Conservation (phyloP, 2,113 vertebrate species). For the Dryoscopus gambensis region DNA sequence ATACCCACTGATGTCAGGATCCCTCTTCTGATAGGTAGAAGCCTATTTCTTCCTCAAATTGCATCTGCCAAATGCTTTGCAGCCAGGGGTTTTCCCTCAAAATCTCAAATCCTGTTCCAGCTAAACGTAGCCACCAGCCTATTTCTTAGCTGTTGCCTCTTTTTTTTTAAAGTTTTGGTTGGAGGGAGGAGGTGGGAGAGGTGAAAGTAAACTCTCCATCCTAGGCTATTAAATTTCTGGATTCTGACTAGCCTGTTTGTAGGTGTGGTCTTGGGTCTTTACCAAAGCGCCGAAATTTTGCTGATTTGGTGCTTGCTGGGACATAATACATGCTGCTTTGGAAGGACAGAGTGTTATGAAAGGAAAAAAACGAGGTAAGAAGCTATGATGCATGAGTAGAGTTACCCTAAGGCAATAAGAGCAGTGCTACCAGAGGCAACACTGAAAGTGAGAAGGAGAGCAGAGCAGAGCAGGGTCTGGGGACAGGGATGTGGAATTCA, state of each 20-base stretch:
- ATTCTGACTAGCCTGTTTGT: neutral
- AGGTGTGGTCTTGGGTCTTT: neutral
- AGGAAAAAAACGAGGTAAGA: neutral
- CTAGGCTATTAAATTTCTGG: neutral
- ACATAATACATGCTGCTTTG: neutral
- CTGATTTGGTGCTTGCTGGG: neutral
- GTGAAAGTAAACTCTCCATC: neutral
- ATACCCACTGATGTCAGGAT: neutral
- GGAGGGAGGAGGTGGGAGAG: neutral
- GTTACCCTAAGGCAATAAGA: neutral
- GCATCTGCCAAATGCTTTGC: constrained; percentile 38
- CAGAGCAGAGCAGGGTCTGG: neutral
- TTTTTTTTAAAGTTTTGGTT: neutral
- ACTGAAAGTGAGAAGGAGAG: neutral
- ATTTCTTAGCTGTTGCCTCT: neutral
- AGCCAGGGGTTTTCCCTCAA: constrained; percentile 47
- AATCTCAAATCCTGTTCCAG: constrained; percentile 44
- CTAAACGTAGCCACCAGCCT: constrained; percentile 14
- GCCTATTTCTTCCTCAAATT: constrained; percentile 33
- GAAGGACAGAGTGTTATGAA: neutral
- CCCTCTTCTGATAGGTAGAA: constrained; percentile 9
- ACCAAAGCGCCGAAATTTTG: neutral
- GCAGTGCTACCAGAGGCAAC: neutral
- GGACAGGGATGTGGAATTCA: neutral
- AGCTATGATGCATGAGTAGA: neutral